phyloP scores from a whole-genome alignment of 2,888 invertebrate species.

The Adelognathus sp. region DNA sequence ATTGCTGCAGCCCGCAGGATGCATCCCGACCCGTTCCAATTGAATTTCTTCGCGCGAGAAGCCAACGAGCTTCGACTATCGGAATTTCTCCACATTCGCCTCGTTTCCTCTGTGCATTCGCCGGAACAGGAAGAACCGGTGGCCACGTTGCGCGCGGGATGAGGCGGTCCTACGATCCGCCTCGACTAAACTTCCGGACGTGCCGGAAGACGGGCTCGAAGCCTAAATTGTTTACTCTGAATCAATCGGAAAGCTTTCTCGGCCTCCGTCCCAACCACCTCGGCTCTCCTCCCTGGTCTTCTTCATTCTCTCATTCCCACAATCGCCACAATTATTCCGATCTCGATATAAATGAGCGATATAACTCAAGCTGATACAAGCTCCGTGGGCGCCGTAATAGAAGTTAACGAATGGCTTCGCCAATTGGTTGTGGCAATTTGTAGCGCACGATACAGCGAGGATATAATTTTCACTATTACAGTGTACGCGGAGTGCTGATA shows the following conservation, averaged over 20 bases:
- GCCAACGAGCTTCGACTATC: background rate
- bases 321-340: background rate
- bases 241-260: conserved; percentile 31
- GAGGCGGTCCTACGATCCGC: background rate
- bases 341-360: conserved; percentile 38
- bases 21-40: background rate
- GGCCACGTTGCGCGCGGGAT: background rate
- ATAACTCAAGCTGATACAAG: conserved; percentile 12
- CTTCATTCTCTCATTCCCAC: background rate
- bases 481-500: conserved; percentile 14
- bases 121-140: conserved; percentile 21
- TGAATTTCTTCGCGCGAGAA: conserved; percentile 8
- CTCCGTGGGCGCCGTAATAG: conserved; percentile 14
- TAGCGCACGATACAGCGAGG: conserved; percentile 29
- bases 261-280: background rate
- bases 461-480: conserved; percentile 46
- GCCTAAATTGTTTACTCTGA: conserved; percentile 41
- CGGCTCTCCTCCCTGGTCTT: background rate
- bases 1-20: background rate
- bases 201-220: background rate
- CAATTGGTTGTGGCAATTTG: conserved; percentile 44
- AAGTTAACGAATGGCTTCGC: conserved; percentile 41
- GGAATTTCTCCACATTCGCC: background rate
- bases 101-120: conserved; percentile 25
- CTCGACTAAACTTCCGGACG: conserved; percentile 26